A percentile compares a stretch with the other conserved stretches of the same genome.
phyloP scores from a whole-genome alignment of 2,888 invertebrate species.

The Atrina japonica region DNA sequence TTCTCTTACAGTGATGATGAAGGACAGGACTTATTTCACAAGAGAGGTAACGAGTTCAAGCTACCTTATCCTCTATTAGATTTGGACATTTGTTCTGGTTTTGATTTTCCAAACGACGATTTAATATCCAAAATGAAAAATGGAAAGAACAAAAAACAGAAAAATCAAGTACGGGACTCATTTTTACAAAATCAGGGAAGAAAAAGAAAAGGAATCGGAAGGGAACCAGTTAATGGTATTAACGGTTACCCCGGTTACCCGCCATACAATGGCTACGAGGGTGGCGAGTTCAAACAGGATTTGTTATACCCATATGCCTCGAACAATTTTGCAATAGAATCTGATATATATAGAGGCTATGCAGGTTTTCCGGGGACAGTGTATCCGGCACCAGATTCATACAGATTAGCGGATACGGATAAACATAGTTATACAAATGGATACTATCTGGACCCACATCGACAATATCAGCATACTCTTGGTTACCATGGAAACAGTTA shows the following conservation, averaged over 20 bases:
- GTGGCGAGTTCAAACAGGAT: constrained; percentile 75
- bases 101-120: constrained; percentile 77
- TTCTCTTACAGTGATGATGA: constrained; percentile 92
- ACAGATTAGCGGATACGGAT: constrained; percentile 67
- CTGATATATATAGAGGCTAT: constrained; percentile 73
- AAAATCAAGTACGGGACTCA: constrained; percentile 95
- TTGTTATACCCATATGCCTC: constrained; percentile 73
- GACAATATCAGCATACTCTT: constrained; percentile 77
- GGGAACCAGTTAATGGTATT: constrained; percentile 68
- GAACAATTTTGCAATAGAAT: constrained; percentile 72
- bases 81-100: constrained; percentile 76
- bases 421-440: constrained; percentile 75
- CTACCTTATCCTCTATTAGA: constrained; percentile 93
- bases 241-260: constrained; percentile 71
- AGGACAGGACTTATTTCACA: constrained; percentile 97
- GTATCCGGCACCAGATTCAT: constrained; percentile 68
- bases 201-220: constrained; percentile 64
- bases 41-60: constrained; percentile 99
- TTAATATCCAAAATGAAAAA: constrained; percentile 80
- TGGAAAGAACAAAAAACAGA: constrained; percentile 92
- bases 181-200: constrained; percentile 90
- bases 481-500: constrained; percentile 76
- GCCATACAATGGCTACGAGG: constrained; percentile 69
- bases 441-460: constrained; percentile 74
- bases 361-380: constrained; percentile 64